Base-by-base conservation (phyloP, 2,113 vertebrate species). In the Galemys pyrenaicus region DNA sequence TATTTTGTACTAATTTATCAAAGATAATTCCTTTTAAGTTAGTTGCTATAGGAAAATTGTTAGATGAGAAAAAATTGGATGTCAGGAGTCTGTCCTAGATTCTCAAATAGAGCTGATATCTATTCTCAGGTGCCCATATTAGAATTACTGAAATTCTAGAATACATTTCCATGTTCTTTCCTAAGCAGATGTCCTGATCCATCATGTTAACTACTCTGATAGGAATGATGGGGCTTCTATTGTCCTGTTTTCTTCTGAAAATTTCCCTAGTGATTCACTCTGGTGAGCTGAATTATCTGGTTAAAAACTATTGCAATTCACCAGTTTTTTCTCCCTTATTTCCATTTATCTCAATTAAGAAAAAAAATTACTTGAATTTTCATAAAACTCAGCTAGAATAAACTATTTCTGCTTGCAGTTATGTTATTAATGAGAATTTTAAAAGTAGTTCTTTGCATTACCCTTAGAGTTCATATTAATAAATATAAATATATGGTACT, bases 311-410 rank as follows among this genome's bases (percentile, higher is more conserved):
- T 16, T 44, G 2, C 12, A 44, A 74, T 68, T 87, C 10, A 22
- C 37, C 22, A 22, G 6, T 83, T 51, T 62, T 20, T 15, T 19
- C 30, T n/a, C 35, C 22, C 20, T 71, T 12, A 22, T 41, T 44
- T 24, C 4, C 20, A 71, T 11, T 71, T 58, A 19, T 39, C 54
- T 81, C n/a, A 49, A 17, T 88, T 30, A 56, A 10, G 22, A 0
- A 83, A 62, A 89, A 86, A 90, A 86, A 35, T 7, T 0, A 22
- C n/a, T 80, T 62, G 28, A 46, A 80, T 37, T 84, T 83, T 82
- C 81, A 60, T 83, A 75, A 62, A 56, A 73, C 70, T 82, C n/a
- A 65, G 60, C 54, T 28, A 94, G 87, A 54, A 73, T 92, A 41
- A 85, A 51, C 54, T 87, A 71, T n/a, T 67, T 65, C 44, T 91